phyloP scores from a whole-genome alignment of 2,888 invertebrate species.

The Barypeithes pellucidus region DNA sequence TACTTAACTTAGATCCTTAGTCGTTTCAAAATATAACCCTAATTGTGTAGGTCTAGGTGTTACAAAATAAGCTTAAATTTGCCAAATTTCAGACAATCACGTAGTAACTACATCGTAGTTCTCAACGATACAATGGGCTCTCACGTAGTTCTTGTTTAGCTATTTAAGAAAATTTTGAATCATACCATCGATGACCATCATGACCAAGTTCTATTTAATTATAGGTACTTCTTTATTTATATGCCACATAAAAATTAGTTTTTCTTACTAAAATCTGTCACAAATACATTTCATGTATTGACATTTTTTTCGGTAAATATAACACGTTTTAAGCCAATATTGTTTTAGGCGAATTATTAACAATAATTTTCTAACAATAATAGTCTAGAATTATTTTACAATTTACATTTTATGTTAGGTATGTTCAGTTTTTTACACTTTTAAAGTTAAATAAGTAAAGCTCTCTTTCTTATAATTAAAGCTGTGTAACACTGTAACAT shows the following conservation, averaged over 20 bases:
- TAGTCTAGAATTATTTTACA: constrained; percentile 43
- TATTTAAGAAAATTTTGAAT: too few relatives aligned
- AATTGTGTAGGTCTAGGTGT: too few relatives aligned
- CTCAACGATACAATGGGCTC: too few relatives aligned
- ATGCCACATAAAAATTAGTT: constrained; percentile 32
- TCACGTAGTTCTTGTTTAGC: too few relatives aligned
- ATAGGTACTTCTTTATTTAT: constrained; percentile 7
- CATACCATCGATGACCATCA: not conserved
- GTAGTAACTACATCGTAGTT: too few relatives aligned
- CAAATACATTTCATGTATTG: constrained; percentile 35
- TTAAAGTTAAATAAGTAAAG: constrained; percentile 47
- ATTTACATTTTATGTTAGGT: constrained; percentile 43
- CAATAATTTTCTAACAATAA: constrained; percentile 41
- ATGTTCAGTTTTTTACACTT: constrained; percentile 44
- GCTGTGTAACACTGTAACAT: constrained; percentile 39
- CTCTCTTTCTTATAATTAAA: constrained; percentile 46
- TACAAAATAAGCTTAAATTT: too few relatives aligned
- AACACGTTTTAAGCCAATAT: constrained; percentile 41
- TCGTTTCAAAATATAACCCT: too few relatives aligned
- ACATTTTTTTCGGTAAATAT: constrained; percentile 34
- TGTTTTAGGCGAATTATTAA: constrained; percentile 41
- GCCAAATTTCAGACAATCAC: too few relatives aligned
- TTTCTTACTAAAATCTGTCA: constrained; percentile 16
- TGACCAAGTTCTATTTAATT: not conserved
- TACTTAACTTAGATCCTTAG: too few relatives aligned